Evolutionary conservation across 2,888 invertebrate species (phyloP).

Genomic region (Xestoiulus laeticollis): DNA sequence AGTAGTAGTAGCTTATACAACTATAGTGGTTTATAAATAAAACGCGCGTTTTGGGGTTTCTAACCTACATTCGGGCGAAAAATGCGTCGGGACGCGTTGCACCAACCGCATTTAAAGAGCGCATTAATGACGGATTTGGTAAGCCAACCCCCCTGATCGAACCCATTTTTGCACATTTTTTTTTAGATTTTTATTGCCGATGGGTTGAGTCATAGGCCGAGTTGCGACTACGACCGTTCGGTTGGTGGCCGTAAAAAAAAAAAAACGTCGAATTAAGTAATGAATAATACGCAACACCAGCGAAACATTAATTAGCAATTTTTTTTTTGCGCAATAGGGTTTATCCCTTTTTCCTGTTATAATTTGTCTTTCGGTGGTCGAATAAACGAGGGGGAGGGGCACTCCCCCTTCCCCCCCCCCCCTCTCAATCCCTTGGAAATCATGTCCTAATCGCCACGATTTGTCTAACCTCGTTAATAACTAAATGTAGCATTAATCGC

Average conservation of each 20-base stretch:
- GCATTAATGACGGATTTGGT: conserved; percentile 26
- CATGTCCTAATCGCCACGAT: conserved; percentile 1
- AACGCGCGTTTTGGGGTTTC: neutral
- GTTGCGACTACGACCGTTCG: neutral
- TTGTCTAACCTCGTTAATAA: conserved; percentile 10
- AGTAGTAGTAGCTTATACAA: neutral
- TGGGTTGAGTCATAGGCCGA: conserved; percentile 4
- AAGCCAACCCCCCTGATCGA: conserved; percentile 1
- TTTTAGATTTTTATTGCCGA: neutral
- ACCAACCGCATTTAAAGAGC: conserved; percentile 9
- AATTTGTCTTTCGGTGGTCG: neutral
- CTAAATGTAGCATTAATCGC: neutral
- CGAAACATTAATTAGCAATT: neutral
- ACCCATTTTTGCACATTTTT: neutral
- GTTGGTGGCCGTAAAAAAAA: neutral
- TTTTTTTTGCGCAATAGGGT: neutral
- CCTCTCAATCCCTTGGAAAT: too few relatives aligned
- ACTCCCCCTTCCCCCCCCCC: too few relatives aligned
- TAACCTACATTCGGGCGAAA: neutral
- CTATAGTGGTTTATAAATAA: neutral
- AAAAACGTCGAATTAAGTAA: conserved; percentile 1
- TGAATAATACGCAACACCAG: neutral
- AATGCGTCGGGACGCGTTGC: neutral
- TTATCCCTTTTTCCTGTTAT: neutral
- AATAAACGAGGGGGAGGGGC: conserved; percentile 4